Base-by-base conservation (phyloP, 1,140 invertebrate genomes). In the Gryllus bimaculatus region DNA sequence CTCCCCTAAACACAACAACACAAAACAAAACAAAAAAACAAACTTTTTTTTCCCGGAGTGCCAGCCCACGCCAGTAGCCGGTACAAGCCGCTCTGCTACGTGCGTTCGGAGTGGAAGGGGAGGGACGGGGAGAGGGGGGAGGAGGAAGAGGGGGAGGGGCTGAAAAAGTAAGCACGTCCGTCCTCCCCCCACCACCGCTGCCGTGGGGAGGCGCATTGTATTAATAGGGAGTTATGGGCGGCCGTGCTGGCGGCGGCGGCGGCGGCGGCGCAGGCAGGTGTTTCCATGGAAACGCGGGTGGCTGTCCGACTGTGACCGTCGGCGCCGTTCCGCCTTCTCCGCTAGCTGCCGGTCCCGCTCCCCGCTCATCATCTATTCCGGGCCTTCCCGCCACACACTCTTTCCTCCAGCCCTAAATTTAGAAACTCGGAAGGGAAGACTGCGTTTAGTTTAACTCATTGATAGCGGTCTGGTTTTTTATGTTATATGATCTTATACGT, bases 201-300 rank as follows among this genome's bases (percentile, higher is more conserved):
- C 54, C 0, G 7, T 10, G 18, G 54, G 18, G 18, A 66, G 54
- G 54, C 54, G 54, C 54, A 66, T 66, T 66, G 54, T 66, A 66
- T 66, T 66, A 66, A 66, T 66, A 66, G 54, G 54, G 54, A 66
- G 54, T 66, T 66, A 66, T 66, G 54, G 54, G 54, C 54, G 54
- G 10, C 54, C 10, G 54, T 66, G 54, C 18, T 18, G 18, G 54
- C 54, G 54, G 10, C 54, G 54, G 54, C 54, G 54, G 54, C 54
- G 18, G 10, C 54, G 10, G 54, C 54, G 18, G 2, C 54, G 10
- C 10, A 1, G 18, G 10, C 54, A 66, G 54, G 54, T 66, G 54
- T 66, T 66, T 66, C 54, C 54, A 66, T 66, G 54, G 54, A 10
- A 66, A 66, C 54, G 54, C 10, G 18, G 54, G 1, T 66, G 2